Conservation (phyloP, 1,140 invertebrate genomes). For the Apolygus lucorum region DNA sequence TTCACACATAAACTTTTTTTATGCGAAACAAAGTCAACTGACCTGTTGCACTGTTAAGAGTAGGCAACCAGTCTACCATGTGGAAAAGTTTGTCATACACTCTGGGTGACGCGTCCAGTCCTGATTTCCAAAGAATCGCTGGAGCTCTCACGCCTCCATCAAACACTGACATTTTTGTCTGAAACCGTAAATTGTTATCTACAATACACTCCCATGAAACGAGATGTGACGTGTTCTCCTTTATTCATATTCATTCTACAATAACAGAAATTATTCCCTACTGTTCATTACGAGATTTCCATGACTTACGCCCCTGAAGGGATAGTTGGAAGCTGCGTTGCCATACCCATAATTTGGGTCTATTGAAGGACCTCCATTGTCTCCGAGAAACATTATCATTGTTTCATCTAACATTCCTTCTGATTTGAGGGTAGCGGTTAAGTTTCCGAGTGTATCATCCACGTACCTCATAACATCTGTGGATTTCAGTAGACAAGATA, state of each 20-base stretch:
- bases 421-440: neutral
- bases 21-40: too few relatives aligned
- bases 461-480: neutral
- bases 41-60: neutral
- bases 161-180: constrained; percentile 2
- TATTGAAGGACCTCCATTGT: neutral
- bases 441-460: neutral
- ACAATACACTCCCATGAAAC: too few relatives aligned
- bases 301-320: neutral
- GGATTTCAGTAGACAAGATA: neutral
- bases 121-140: neutral
- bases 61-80: neutral
- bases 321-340: constrained; percentile 10
- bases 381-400: neutral
- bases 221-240: too few relatives aligned
- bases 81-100: neutral
- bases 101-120: neutral
- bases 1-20: too few relatives aligned
- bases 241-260: too few relatives aligned
- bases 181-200: too few relatives aligned
- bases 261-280: too few relatives aligned
- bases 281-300: too few relatives aligned
- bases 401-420: constrained; percentile 1
- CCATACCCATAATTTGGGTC: neutral
- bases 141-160: neutral